Evolutionary conservation across 2,888 invertebrate genomes (phyloP).

Genomic region (Tachystola acroxantha): DNA sequence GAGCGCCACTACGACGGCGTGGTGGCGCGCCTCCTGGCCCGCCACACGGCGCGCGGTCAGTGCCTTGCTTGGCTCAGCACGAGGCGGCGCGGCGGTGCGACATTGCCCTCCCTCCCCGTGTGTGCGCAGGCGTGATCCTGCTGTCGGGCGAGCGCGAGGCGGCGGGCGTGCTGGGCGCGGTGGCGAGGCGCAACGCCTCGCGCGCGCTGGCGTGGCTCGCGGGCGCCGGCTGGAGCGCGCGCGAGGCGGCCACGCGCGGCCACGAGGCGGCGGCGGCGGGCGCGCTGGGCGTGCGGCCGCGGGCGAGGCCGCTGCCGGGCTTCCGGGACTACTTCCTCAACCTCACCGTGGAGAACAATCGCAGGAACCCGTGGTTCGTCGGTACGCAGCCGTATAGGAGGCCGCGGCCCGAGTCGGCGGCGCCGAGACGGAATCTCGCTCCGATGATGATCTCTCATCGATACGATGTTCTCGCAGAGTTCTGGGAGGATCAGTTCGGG

Average conservation of each 20-base stretch:
- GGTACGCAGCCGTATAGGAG: slow-evolving; percentile 75
- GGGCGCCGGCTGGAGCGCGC: slow-evolving; percentile 96
- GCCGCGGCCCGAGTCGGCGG: not conserved
- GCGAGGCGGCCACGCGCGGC: slow-evolving; percentile 83
- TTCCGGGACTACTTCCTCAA: slow-evolving; percentile 92
- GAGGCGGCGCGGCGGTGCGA: too few species aligned
- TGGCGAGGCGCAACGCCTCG: slow-evolving; percentile 88
- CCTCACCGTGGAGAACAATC: slow-evolving; percentile 91
- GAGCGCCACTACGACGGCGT: slow-evolving; percentile 92
- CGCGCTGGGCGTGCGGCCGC: slow-evolving; percentile 95
- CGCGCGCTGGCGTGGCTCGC: slow-evolving; percentile 96
- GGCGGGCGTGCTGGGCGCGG: slow-evolving; percentile 95
- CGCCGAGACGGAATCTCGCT: not conserved
- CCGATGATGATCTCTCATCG: not conserved
- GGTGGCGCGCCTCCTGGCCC: slow-evolving; percentile 87
- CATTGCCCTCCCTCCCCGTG: too few species aligned
- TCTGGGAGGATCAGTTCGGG: slow-evolving; percentile 96
- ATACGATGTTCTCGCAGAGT: slow-evolving; percentile 78
- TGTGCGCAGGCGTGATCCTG: slow-evolving; percentile 89
- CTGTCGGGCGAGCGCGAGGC: slow-evolving; percentile 98
- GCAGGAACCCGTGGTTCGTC: slow-evolving; percentile 96
- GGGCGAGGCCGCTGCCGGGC: slow-evolving; percentile 91
- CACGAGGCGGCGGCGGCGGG: slow-evolving; percentile 87
- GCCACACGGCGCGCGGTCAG: slow-evolving; percentile 92
- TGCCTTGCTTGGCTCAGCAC: too few species aligned